Base-by-base conservation (phyloP, 35 echinoderm and acorn worm genomes). In the Hemicentrotus pulcherrimus region DNA sequence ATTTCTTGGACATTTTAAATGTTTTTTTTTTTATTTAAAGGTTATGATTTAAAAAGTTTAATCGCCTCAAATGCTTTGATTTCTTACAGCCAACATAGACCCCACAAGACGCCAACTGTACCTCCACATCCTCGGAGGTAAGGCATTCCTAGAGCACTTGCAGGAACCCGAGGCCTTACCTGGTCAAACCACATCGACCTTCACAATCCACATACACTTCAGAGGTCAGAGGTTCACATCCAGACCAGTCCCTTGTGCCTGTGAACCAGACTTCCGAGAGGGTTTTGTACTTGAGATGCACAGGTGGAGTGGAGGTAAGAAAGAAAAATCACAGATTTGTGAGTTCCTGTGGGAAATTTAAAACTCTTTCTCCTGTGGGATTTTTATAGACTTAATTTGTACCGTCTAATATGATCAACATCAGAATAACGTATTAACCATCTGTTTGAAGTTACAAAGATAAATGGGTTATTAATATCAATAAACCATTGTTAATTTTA, bases 121-220 rank as follows among this genome's bases (percentile, higher is more conserved):
- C 95, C 86, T 99, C 19, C 98, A 99, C 59, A 47, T 98, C 28
- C 96, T 97, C 31, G 96, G 95, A 12, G 98, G 98, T 41, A 97
- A 99, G 95, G 98, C 98, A 16, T 99, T 99, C 92, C 71, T 99
- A 35, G 98, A 99, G 92, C 98, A 99, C 92, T 97, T 97, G 35
- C 98, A 99, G 85, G 98, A 99, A 88, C 96, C 96, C 10, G 97
- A 99, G 95, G 95, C 98, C 2, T 48, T 99, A n/a, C 98, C 98
- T 8, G 98, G 98, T 85, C 97, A 96, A 85, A 96, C 95, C 6
- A 96, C 94, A 28, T 97, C 98, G 10, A 97, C 95, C 6, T 97
- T 99, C 50, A 94, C 94, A 7, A 46, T 99, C 15, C 98, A 97
- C 52, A 91, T 99, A 22, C 96, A 99, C 94, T 97, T 99, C 61